Base-by-base conservation (phyloP, 2,888 invertebrate species). In the Tipula unca region DNA sequence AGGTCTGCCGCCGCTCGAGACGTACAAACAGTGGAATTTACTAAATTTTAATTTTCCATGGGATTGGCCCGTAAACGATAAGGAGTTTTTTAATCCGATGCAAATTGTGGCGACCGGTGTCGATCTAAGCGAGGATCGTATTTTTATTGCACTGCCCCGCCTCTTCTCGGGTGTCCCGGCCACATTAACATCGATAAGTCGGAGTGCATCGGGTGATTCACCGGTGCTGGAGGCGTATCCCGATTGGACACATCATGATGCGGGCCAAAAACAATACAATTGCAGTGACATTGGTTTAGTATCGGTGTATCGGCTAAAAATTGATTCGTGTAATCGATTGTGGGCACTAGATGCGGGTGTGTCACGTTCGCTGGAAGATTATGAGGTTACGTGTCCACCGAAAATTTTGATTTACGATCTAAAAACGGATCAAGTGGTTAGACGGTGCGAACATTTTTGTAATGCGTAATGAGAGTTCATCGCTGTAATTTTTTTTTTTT, bases 401-500 rank as follows among this genome's bases (percentile, higher is more conserved):
- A 96, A 96, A 91, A 92, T 96, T 85, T 92, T 96, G 86, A 94
- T 96, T 86, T 95, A 96, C 87, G 96, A 97, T 89, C 92, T 96
- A 89, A 92, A 92, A 85, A 95, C 95, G 0, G 94, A 96, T 89
- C 93, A 92, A 86, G 90, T 95, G 88, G 93, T 95, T 86, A 92
- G 92, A 89, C 87, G 88, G 88, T 87, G 89, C 89, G 88, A 88
- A 89, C 88, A 88, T 87, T 14, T 32, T n/a, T 2, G n/a, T 48
- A 13, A 35, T 35, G 5, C 3, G 39, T 13, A 39, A 39, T 39
- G 13, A 39, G 35, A 14, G n/a, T n/a, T n/a, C 32, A 84, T 32
- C n/a, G n/a, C n/a, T 35, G 3, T 35, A 35, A 35, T 4, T 35
- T 3, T 3, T 35, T 35, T 35, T 4, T 6, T 35, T 6, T n/a